Conservation (phyloP, 2,888 invertebrate genomes). For the Agriopis marginaria region DNA sequence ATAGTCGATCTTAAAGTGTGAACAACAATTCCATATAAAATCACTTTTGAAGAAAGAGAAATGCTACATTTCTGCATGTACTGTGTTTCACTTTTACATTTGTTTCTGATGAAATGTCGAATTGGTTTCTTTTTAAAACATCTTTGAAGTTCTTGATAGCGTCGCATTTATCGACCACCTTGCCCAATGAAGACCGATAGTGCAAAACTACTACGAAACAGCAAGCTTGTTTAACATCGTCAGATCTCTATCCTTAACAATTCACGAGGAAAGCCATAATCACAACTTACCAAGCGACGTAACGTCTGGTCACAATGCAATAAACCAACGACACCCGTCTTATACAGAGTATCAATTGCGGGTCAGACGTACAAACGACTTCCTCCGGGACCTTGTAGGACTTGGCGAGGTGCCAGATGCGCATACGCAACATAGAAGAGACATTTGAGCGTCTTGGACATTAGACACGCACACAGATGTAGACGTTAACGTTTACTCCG, state of each 20-base stretch:
- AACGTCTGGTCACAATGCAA: slow-evolving; percentile 1
- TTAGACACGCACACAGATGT: slow-evolving; percentile 6
- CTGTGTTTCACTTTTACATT: no score
- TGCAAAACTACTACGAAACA: background rate
- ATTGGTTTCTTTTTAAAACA: no score
- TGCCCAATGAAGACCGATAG: no score
- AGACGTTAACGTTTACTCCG: background rate
- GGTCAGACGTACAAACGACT: slow-evolving; percentile 16
- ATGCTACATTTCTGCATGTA: no score
- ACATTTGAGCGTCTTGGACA: background rate
- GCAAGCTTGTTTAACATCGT: no score
- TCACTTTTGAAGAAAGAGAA: no score
- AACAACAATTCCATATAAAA: no score
- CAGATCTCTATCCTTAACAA: background rate
- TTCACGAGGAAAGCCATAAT: background rate
- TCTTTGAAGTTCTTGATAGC: no score
- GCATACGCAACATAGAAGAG: slow-evolving; percentile 16
- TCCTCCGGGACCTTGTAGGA: slow-evolving; percentile 30
- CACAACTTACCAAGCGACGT: background rate
- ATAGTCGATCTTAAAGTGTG: no score
- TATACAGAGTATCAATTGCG: slow-evolving; percentile 21
- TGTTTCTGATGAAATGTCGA: no score
- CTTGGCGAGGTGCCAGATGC: slow-evolving; percentile 28
- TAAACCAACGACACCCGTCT: background rate
- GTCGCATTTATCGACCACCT: no score